These are phyloP conservation scores for Radopholus similis DNA, from an alignment of 1,140 invertebrate species.

Conservation along the genomic window DNA sequence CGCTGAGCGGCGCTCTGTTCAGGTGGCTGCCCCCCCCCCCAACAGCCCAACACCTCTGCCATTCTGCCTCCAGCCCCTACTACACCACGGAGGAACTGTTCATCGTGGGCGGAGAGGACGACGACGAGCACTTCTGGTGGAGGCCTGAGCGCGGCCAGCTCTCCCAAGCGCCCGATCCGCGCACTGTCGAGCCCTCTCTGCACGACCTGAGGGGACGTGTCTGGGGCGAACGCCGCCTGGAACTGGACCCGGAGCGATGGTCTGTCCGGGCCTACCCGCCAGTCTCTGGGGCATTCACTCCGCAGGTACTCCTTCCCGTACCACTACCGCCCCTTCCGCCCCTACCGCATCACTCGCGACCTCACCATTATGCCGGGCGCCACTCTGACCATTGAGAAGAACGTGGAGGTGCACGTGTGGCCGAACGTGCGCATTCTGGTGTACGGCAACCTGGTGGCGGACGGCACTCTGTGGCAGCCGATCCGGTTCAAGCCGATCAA, in stretches of 20 bases:
- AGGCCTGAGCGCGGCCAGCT: slow-evolving; percentile 63
- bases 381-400: slow-evolving; percentile 79
- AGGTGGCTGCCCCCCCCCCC: too few relatives aligned
- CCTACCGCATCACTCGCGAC: slow-evolving; percentile 66
- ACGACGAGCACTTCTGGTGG: slow-evolving; percentile 65
- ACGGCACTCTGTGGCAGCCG: slow-evolving; percentile 72
- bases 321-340: slow-evolving; percentile 51
- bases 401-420: slow-evolving; percentile 85
- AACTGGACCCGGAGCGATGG: slow-evolving; percentile 58
- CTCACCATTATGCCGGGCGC: slow-evolving; percentile 89
- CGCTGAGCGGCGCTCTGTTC: slow-evolving; percentile 86
- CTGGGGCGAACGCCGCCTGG: slow-evolving; percentile 70
- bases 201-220: slow-evolving; percentile 76
- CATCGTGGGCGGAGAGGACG: too few relatives aligned
- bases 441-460: slow-evolving; percentile 80
- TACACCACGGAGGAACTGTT: slow-evolving; percentile 65
- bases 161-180: slow-evolving; percentile 49
- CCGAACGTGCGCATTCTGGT: slow-evolving; percentile 95
- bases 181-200: slow-evolving; percentile 41
- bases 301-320: slow-evolving; percentile 41
- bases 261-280: too few relatives aligned
- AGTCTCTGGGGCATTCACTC: too few relatives aligned
- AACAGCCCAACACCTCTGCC: too few relatives aligned
- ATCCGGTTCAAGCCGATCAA: slow-evolving; percentile 76
- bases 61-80: slow-evolving; percentile 81